Base-by-base conservation (phyloP, 2,797 vertebrate genomes). In the Macroramphosus scolopax region DNA sequence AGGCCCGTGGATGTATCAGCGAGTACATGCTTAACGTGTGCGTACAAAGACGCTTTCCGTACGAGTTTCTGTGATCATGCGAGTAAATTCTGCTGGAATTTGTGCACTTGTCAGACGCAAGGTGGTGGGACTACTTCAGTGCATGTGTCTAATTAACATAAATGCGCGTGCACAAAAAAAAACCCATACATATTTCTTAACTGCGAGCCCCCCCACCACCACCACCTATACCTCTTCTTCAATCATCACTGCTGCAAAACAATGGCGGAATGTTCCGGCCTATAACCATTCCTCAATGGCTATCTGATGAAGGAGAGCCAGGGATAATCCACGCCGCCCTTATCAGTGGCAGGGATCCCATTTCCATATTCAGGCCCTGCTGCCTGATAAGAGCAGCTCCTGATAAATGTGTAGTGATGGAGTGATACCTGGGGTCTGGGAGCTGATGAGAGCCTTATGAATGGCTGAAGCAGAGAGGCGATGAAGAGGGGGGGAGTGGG, bases 381-480 rank as follows among this genome's bases (percentile, higher is more conserved):
- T 81, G 78, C 61, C 80, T 92, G 94, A 97, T 96, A 97, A 94
- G 89, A 87, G 85, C 68, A 72, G 81, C 68, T 78, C 85, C 91
- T 96, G 96, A 98, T 97, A 94, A 98, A 97, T 94, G 93, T 90
- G 85, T 86, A 89, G 89, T 80, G 95, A 96, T 94, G 91, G 87
- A 87, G 89, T 91, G 94, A 97, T 97, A 97, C 92, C 92, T 93
- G 92, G 86, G 88, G 92, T 89, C 73, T 45, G 58, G n/a, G 62
- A 63, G 88, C 84, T 93, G 94, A 95, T 93, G 92, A 94, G 83
- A 80, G 90, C 88, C 89, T 89, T 17, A 77, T 86, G 79, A 88
- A 82, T 83, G 84, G 75, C 66, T 46, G 28, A 72, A 74, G 68
- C 54, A 52, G 61, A 50, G 72, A 63, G 72, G 80, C 68, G 81